phyloP scores from a whole-genome alignment of 37 sponge, comb jelly and placozoan species.

The Dysidea cf. avara region DNA sequence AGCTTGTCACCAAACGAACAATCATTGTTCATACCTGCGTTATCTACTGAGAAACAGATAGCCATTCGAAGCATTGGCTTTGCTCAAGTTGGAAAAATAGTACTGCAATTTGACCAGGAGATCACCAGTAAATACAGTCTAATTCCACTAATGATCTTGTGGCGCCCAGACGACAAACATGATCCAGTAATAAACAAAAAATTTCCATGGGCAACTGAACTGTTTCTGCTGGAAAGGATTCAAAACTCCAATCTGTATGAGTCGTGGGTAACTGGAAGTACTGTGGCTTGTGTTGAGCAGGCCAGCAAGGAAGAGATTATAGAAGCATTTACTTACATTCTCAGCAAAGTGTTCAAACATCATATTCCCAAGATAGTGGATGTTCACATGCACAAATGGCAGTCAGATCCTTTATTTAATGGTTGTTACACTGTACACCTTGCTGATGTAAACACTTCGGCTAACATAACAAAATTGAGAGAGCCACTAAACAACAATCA shows the following conservation, averaged over 20 bases:
- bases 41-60: slow-evolving; percentile 60
- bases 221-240: slow-evolving; percentile 1
- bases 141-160: slow-evolving; percentile 16
- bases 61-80: slow-evolving; percentile 64
- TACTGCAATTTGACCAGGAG: slow-evolving; percentile 28
- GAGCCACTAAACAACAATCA: slow-evolving; percentile 36
- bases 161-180: slow-evolving; percentile 16
- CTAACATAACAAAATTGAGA: slow-evolving; percentile 5
- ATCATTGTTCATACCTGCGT: slow-evolving; percentile 66
- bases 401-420: slow-evolving; percentile 16
- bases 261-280: slow-evolving; percentile 36
- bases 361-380: slow-evolving; percentile 2
- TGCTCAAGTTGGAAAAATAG: slow-evolving; percentile 68
- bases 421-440: slow-evolving; percentile 18
- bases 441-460: background rate
- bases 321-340: background rate
- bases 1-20: background rate
- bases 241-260: slow-evolving; percentile 25
- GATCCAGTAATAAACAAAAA: background rate
- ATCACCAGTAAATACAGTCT: background rate
- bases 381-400: slow-evolving; percentile 9
- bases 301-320: slow-evolving; percentile 20
- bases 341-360: slow-evolving; percentile 18
- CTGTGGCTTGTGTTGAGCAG: slow-evolving; percentile 5
- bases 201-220: slow-evolving; percentile 26